Evolutionary conservation across 2,113 vertebrate genomes (phyloP).

Genomic region (Corythornis vintsioides): DNA sequence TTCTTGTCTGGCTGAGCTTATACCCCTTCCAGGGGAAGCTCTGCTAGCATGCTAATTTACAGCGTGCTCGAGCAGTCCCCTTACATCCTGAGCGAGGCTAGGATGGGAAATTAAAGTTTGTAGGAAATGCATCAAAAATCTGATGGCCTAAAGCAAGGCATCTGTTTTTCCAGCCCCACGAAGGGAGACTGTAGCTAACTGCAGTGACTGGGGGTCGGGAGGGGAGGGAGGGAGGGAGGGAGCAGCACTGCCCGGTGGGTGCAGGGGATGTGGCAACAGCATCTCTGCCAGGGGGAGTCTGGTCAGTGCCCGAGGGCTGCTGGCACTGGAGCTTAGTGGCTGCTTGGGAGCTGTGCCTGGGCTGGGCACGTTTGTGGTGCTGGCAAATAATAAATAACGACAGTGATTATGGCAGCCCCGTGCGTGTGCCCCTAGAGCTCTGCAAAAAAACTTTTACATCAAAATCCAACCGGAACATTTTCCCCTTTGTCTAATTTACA

Average conservation of each 20-base stretch:
- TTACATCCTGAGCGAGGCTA: background rate
- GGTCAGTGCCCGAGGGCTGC: fast-evolving
- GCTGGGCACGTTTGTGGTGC: background rate
- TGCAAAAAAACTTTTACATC: background rate
- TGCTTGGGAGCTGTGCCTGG: background rate
- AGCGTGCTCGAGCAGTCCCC: background rate
- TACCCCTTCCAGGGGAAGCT: slow-evolving; percentile 27
- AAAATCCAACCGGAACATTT: slow-evolving; percentile 24
- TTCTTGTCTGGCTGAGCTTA: slow-evolving; percentile 45
- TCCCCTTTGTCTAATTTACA: slow-evolving; percentile 35
- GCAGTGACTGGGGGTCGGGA: background rate
- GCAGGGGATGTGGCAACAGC: fast-evolving
- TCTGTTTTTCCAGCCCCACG: background rate
- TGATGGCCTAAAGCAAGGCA: slow-evolving; percentile 43
- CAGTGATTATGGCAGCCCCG: background rate
- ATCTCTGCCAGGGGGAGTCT: fast-evolving
- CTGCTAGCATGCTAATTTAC: slow-evolving; percentile 42
- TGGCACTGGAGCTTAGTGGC: background rate
- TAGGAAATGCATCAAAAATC: slow-evolving; percentile 37
- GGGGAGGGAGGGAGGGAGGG: background rate
- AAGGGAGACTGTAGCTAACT: background rate
- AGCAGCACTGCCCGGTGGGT: fast-evolving
- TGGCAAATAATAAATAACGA: background rate
- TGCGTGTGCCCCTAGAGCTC: slow-evolving; percentile 27
- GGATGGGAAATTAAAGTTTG: slow-evolving; percentile 48